A percentile compares a stretch with the other conserved stretches of the same genome.
phyloP scores from a whole-genome alignment of 2,113 vertebrate species.

The Otis tarda region DNA sequence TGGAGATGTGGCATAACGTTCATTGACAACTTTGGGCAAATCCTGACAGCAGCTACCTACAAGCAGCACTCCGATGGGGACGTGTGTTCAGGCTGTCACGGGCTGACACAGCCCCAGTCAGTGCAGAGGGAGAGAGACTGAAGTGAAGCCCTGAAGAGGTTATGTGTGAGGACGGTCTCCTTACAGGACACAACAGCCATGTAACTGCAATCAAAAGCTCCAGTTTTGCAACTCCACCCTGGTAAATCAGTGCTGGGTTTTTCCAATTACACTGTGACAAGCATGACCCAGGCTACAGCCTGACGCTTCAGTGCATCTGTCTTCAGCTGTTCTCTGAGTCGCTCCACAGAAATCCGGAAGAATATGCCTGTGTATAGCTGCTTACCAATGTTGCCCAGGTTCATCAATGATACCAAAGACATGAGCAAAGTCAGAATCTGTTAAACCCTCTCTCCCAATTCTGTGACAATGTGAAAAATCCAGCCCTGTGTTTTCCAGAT shows the following conservation, averaged over 20 bases:
- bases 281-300: not conserved
- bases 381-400: not conserved
- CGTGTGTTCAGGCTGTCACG: not conserved
- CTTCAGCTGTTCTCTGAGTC: not conserved
- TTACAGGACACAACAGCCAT: not conserved
- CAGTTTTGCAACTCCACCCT: not conserved
- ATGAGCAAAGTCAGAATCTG: not conserved
- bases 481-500: not conserved
- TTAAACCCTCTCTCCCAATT: not conserved
- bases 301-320: not conserved
- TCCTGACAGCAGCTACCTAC: not conserved
- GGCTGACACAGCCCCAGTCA: not conserved
- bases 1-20: accelerated
- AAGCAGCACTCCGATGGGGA: not conserved
- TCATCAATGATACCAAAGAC: not conserved
- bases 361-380: not conserved
- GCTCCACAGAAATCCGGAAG: not conserved
- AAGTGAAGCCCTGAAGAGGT: not conserved
- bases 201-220: not conserved
- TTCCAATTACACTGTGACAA: not conserved
- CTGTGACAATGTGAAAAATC: not conserved
- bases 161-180: not conserved
- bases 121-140: not conserved
- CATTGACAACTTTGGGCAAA: not conserved
- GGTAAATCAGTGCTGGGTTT: not conserved